Conservation (phyloP, 2,797 vertebrate genomes). For the Premnoplex brunnescens region DNA sequence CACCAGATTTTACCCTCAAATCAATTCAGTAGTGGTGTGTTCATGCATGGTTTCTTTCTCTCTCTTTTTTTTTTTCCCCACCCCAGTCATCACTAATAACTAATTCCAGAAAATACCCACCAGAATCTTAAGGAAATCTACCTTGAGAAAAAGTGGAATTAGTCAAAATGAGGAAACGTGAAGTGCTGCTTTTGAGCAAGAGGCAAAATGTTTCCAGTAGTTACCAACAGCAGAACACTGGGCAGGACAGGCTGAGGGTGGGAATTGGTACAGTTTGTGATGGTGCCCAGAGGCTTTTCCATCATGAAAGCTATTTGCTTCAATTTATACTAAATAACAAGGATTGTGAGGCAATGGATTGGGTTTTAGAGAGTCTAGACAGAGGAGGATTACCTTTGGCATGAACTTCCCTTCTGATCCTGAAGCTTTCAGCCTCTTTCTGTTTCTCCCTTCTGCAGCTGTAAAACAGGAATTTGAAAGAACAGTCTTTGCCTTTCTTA, state of each 20-base stretch:
- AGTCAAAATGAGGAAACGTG: not conserved
- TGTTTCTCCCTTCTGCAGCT: not conserved
- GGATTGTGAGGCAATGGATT: not conserved
- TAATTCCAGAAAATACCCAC: not conserved
- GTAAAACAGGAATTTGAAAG: not conserved
- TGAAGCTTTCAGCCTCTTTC: not conserved
- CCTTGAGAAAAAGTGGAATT: not conserved
- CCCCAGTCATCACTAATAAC: not conserved
- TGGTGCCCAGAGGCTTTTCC: not conserved
- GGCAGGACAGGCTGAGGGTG: not conserved
- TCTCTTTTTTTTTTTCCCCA: not conserved
- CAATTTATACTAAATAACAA: not conserved
- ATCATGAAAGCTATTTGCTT: not conserved
- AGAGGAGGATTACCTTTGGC: not conserved
- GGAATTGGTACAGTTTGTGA: fast-evolving
- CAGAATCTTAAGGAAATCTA: not conserved
- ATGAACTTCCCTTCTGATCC: not conserved
- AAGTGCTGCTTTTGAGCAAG: not conserved
- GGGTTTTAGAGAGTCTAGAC: not conserved
- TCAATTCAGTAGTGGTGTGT: not conserved
- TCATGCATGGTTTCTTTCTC: not conserved
- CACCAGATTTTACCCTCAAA: not conserved
- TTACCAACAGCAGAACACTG: not conserved
- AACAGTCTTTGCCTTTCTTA: not conserved
- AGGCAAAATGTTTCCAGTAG: not conserved